Evolutionary conservation across 2,888 invertebrate species (phyloP).

Genomic region (Philopedon plagiatum): DNA sequence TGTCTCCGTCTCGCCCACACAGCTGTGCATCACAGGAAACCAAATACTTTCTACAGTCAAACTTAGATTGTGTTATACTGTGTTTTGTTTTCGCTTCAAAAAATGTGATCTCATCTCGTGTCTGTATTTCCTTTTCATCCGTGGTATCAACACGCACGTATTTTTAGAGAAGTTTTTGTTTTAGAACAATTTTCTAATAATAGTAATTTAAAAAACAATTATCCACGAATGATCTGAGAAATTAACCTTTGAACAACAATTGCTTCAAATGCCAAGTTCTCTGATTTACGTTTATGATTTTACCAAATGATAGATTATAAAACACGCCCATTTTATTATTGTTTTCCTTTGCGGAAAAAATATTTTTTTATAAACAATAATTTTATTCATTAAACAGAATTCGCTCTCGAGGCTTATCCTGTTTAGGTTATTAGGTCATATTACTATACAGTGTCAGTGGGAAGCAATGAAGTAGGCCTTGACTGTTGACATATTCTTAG

Average conservation of each 20-base stretch:
- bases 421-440: constrained; percentile 12
- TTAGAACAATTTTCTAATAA: neutral
- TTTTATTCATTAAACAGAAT: constrained; percentile 1
- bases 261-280: constrained; percentile 7
- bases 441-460: neutral
- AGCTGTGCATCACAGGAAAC: too few species aligned
- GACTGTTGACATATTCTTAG: constrained; percentile 18
- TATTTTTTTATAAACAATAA: neutral
- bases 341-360: constrained; percentile 21
- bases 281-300: constrained; percentile 23
- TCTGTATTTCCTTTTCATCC: too few species aligned
- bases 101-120: too few species aligned
- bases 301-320: constrained; percentile 24
- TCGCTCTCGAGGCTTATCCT: constrained; percentile 10
- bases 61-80: too few species aligned
- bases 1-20: too few species aligned
- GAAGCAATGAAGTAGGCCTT: neutral
- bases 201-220: neutral
- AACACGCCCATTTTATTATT: constrained; percentile 29
- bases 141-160: too few species aligned
- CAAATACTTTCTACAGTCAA: too few species aligned
- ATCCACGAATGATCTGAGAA: neutral
- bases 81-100: too few species aligned
- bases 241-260: constrained; percentile 14
- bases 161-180: neutral